Percentiles rank a stretch among this genome's conserved stretches.
Conservation (phyloP, 2,797 vertebrate genomes). For the Poeciliopsis paucimaculata region DNA sequence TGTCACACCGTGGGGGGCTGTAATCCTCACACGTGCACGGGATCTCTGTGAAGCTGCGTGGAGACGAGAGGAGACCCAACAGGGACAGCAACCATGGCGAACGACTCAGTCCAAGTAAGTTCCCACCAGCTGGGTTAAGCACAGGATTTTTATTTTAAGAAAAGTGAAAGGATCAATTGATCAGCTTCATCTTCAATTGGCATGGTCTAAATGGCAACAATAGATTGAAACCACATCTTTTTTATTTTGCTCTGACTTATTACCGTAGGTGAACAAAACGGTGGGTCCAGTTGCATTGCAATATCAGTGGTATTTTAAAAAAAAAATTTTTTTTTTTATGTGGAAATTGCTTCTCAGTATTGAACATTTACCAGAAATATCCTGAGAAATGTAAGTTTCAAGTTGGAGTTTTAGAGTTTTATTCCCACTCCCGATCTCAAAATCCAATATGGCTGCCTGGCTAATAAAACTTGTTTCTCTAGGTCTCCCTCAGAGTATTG, state of each 20-base stretch:
- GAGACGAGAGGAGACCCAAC: not conserved
- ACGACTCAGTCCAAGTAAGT: conserved; percentile 85
- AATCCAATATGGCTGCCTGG: not conserved
- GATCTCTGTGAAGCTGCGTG: not conserved
- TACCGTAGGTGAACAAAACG: not conserved
- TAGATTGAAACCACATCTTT: not conserved
- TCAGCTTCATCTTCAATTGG: not conserved
- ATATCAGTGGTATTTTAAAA: not conserved
- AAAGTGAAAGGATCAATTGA: not conserved
- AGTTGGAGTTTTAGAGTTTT: not conserved
- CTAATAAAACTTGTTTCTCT: not conserved
- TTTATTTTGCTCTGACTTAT: not conserved
- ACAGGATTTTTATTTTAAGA: not conserved
- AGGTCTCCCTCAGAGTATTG: too few species aligned
- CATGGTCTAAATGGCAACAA: not conserved
- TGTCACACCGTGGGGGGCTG: conserved; percentile 11
- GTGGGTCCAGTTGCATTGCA: not conserved
- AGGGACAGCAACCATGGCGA: conserved; percentile 74
- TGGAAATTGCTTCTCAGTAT: not conserved
- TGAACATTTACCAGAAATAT: not conserved
- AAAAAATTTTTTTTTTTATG: not conserved
- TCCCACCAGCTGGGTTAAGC: conserved; percentile 15
- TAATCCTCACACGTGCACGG: not conserved
- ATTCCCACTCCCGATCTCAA: not conserved
- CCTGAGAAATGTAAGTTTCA: not conserved